Conservation (phyloP, 2,797 vertebrate genomes). For the Chelon auratus region DNA sequence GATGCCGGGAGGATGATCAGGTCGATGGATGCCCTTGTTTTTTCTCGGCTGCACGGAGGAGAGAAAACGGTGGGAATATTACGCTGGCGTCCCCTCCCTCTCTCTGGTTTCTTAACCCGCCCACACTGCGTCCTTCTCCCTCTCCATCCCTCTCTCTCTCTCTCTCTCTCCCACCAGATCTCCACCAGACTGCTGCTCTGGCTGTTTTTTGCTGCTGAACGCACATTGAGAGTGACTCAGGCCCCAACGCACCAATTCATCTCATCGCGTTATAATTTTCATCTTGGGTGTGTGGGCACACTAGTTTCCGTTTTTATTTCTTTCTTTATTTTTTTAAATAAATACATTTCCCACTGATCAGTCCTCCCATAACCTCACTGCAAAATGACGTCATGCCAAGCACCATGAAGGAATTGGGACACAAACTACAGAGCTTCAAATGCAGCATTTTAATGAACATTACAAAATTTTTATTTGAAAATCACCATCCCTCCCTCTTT, state of each 20-base stretch:
- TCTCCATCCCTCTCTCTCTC: constrained; percentile 51
- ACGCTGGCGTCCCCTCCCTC: constrained; percentile 83
- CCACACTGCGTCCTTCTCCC: constrained; percentile 89
- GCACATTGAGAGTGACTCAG: constrained; percentile 71
- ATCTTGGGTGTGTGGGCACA: constrained; percentile 15
- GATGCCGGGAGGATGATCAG: constrained; percentile 22
- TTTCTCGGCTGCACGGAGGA: constrained; percentile 55
- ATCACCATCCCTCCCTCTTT: constrained; percentile 38
- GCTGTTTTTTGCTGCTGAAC: constrained; percentile 63
- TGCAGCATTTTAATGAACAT: constrained; percentile 87
- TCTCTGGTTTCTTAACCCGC: constrained; percentile 81
- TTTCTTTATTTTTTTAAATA: constrained; percentile 1
- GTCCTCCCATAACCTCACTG: constrained; percentile 66
- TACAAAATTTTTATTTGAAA: constrained; percentile 84
- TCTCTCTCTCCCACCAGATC: constrained; percentile 50
- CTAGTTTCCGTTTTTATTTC: too few species aligned
- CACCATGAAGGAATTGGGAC: not conserved
- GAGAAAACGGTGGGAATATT: constrained; percentile 69
- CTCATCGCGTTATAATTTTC: constrained; percentile 39
- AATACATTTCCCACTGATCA: not conserved
- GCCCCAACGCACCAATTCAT: constrained; percentile 45
- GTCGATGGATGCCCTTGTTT: constrained; percentile 79
- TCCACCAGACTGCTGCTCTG: constrained; percentile 63
- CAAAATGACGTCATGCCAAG: constrained; percentile 86
- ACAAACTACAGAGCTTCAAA: constrained; percentile 71